Base-by-base conservation (phyloP, 1,140 invertebrate genomes). In the Luehdorfia chinensis region DNA sequence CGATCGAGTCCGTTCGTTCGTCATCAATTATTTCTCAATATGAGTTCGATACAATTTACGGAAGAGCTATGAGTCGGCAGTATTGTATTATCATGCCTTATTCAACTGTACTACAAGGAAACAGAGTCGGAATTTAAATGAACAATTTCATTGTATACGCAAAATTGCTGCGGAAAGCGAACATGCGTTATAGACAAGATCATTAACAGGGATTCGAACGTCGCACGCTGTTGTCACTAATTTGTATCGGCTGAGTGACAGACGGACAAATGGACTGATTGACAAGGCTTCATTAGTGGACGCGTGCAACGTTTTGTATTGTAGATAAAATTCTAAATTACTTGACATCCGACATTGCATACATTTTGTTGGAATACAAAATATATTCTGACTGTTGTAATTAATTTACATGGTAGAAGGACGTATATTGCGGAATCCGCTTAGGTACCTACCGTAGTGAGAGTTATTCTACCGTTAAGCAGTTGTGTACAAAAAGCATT, bases 231-330 rank as follows among this genome's bases (percentile, higher is more conserved):
- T 66, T 71, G 71, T 71, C 75, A 78, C 75, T 77, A 77, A 77
- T 75, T 75, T 72, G 69, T 66, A 67, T 59, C 47, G 59, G 55
- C 50, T 52, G 58, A 59, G 50, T 63, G 60, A 67, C 60, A 57
- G 69, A 56, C 72, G 50, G 55, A 75, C 74, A 77, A 73, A 68
- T 65, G 62, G 53, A 55, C 60, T 75, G 72, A 78, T 75, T 78
- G 75, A 78, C 72, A 59, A 48, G 48, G 55, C 50, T 70, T 75
- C 72, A 74, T 78, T 78, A 78, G 66, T 61, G 68, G 23, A 41
- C 23, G 34, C 14, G 31, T n/a, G n/a, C n/a, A 5, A 39, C 0
- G 21, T 27, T 25, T 41, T 27, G 23, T 37, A 9, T 16, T 37
- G 6, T 13, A 4, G 18, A 37, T 23, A 4, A 13, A 21, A 14